A percentile compares a stretch with the other conserved stretches of the same genome.
These are phyloP conservation scores for Babylonia areolata DNA, from an alignment of 1,140 invertebrate genomes.

Conservation along the genomic window DNA sequence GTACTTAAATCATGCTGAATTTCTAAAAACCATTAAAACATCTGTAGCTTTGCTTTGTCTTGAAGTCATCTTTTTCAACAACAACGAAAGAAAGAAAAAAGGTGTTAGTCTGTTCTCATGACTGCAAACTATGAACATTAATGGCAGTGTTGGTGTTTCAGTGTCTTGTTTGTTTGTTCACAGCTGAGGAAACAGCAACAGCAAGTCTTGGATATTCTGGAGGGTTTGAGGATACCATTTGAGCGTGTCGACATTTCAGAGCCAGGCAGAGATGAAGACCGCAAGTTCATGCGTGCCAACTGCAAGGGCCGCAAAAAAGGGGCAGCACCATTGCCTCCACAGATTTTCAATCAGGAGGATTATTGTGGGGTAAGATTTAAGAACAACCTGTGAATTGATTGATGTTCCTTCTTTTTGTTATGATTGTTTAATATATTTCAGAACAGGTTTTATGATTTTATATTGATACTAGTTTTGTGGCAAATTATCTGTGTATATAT, in stretches of 20 bases:
- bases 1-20: no score
- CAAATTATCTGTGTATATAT: no score
- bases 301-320: constrained; percentile 82
- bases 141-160: background rate
- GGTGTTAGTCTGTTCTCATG: no score
- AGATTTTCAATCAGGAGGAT: constrained; percentile 93
- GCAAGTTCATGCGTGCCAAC: constrained; percentile 94
- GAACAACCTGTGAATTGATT: no score
- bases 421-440: no score
- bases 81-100: background rate
- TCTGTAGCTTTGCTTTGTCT: no score
- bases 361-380: constrained; percentile 90
- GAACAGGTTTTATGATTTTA: no score
- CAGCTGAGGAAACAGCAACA: constrained; percentile 97
- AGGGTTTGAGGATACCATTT: constrained; percentile 91
- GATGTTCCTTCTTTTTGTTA: no score
- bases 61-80: no score
- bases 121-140: no score
- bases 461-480: no score
- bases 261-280: constrained; percentile 89
- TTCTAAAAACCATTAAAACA: no score
- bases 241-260: constrained; percentile 94
- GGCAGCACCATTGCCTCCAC: constrained; percentile 89
- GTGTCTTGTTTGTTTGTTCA: constrained; percentile 61
- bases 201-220: constrained; percentile 92